phyloP scores from a whole-genome alignment of 2,888 invertebrate genomes.

The Ligdia adustata region DNA sequence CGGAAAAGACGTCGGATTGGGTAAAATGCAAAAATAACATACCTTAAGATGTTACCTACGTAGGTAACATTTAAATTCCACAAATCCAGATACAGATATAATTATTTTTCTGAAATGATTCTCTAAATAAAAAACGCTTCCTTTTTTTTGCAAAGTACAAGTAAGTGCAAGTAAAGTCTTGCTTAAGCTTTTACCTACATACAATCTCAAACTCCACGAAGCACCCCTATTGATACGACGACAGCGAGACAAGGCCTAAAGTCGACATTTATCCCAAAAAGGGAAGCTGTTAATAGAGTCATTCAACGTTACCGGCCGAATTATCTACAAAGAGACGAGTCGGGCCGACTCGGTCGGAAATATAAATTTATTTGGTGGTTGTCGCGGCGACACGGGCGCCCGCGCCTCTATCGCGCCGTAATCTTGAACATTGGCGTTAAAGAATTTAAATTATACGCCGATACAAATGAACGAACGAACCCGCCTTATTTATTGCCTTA shows the following conservation, averaged over 20 bases:
- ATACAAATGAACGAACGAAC: conserved; percentile 82
- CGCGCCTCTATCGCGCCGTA: conserved; percentile 79
- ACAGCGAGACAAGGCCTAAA: conserved; percentile 61
- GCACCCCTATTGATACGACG: conserved; percentile 62
- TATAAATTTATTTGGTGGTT: conserved; percentile 83
- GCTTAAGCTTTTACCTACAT: no score
- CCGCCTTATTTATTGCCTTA: conserved; percentile 79
- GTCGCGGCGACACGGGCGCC: conserved; percentile 79
- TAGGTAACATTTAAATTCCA: no score
- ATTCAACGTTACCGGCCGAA: conserved; percentile 82
- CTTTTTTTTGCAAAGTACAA: no score
- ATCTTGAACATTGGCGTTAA: conserved; percentile 85
- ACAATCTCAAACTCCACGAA: no score
- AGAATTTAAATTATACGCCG: conserved; percentile 84
- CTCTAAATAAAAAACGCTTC: no score
- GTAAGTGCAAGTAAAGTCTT: no score
- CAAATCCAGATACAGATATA: no score
- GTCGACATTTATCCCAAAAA: conserved; percentile 81
- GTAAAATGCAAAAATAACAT: no score
- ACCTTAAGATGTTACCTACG: no score
- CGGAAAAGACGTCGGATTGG: no score
- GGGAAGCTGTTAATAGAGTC: conserved; percentile 85
- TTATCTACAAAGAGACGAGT: conserved; percentile 83
- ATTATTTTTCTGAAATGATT: no score
- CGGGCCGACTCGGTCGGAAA: conserved; percentile 77